A percentile compares a stretch with the other conserved stretches of the same genome.
Conservation (phyloP, 2,888 invertebrate genomes). For the Lamellibrachia satsuma region DNA sequence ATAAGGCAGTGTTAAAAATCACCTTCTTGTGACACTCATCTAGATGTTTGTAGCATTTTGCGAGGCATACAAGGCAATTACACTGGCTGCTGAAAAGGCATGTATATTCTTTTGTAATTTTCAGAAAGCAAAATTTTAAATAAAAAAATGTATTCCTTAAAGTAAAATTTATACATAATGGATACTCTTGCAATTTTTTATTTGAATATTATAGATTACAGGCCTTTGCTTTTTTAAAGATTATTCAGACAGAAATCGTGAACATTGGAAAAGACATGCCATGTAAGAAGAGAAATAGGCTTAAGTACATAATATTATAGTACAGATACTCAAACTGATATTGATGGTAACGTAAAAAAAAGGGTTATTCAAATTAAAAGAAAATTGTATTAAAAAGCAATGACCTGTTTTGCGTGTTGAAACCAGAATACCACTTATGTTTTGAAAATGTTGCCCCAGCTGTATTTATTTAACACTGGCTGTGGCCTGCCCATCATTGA, state of each 20-base stretch:
- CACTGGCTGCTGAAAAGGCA: neutral
- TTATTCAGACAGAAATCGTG: neutral
- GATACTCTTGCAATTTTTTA: neutral
- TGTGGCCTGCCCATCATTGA: neutral
- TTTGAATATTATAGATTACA: neutral
- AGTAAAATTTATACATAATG: neutral
- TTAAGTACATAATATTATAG: neutral
- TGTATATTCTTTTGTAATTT: neutral
- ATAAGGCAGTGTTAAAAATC: neutral
- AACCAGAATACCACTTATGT: neutral
- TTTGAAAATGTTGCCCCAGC: neutral
- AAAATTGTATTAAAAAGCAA: neutral
- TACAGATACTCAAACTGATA: too few species aligned
- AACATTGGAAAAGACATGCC: neutral
- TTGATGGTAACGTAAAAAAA: neutral
- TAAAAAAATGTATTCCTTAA: neutral
- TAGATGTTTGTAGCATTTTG: too few species aligned
- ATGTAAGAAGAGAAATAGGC: neutral
- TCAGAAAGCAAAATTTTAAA: neutral
- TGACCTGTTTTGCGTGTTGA: neutral
- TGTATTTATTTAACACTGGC: neutral
- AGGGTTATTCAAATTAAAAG: neutral
- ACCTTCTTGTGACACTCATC: too few species aligned
- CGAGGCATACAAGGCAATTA: neutral
- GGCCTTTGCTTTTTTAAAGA: neutral